phyloP scores from a whole-genome alignment of 2,888 invertebrate genomes.

The Invenusta paracnida region DNA sequence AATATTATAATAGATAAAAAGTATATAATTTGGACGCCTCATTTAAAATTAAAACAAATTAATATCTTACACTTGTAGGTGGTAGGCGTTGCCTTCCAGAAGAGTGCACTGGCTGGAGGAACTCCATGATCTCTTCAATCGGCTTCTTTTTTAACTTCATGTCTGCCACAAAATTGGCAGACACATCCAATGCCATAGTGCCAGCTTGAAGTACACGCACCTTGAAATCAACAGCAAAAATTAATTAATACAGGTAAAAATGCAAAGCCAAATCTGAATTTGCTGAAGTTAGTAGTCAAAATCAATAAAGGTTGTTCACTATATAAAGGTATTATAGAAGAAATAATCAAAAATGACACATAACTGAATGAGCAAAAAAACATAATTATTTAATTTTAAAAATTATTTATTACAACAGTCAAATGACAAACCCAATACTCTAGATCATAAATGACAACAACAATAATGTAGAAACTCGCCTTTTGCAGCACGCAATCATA shows the following conservation, averaged over 20 bases:
- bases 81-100: neutral
- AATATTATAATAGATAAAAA: no score
- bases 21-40: no score
- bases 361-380: neutral
- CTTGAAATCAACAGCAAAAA: neutral
- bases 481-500: constrained; percentile 7
- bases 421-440: no score
- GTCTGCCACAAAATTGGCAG: neutral
- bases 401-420: no score
- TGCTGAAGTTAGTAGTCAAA: neutral
- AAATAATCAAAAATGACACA: neutral
- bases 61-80: neutral
- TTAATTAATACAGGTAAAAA: neutral
- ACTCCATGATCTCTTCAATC: neutral
- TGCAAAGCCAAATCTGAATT: neutral
- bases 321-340: no score
- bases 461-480: neutral
- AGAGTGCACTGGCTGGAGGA: neutral
- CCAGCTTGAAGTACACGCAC: constrained; percentile 20
- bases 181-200: neutral
- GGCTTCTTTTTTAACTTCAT: constrained; percentile 14
- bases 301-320: no score
- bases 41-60: neutral
- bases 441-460: no score
- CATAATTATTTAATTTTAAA: no score